phyloP scores from a whole-genome alignment of 2,888 invertebrate species.

The Meiosimyza platycephala region DNA sequence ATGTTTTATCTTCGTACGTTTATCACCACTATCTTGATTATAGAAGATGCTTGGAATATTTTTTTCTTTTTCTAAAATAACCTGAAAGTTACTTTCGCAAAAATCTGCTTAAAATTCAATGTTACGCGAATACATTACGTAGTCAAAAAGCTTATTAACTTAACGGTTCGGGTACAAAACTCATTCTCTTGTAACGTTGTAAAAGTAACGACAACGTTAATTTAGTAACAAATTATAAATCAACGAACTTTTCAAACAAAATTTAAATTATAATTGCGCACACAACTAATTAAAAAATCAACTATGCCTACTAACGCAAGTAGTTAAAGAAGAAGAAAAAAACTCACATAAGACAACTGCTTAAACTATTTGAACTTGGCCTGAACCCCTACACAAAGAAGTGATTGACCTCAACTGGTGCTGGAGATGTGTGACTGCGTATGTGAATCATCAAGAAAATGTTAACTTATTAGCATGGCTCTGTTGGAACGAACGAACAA shows the following conservation, averaged over 20 bases:
- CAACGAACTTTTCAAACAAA: not conserved
- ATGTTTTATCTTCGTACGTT: too few species aligned
- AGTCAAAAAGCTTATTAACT: too few species aligned
- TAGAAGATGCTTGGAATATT: too few species aligned
- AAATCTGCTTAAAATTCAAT: too few species aligned
- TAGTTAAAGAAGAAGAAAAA: not conserved
- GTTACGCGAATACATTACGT: too few species aligned
- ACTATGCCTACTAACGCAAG: not conserved
- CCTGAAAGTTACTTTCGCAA: too few species aligned
- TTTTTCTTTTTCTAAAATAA: too few species aligned
- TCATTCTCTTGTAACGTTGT: too few species aligned
- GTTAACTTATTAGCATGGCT: not conserved
- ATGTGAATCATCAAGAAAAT: constrained; percentile 1
- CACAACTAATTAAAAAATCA: constrained; percentile 20
- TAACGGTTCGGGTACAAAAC: too few species aligned
- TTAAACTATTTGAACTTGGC: not conserved
- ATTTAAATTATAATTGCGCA: not conserved
- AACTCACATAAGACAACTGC: not conserved
- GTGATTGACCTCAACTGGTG: constrained; percentile 31
- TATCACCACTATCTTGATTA: too few species aligned
- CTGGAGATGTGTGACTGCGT: not conserved
- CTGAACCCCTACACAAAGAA: not conserved
- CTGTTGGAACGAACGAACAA: too few species aligned
- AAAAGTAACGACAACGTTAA: too few species aligned
- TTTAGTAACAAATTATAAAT: not conserved